Evolutionary conservation across 2,888 invertebrate genomes (phyloP).

Genomic region (Microplitis manilae): DNA sequence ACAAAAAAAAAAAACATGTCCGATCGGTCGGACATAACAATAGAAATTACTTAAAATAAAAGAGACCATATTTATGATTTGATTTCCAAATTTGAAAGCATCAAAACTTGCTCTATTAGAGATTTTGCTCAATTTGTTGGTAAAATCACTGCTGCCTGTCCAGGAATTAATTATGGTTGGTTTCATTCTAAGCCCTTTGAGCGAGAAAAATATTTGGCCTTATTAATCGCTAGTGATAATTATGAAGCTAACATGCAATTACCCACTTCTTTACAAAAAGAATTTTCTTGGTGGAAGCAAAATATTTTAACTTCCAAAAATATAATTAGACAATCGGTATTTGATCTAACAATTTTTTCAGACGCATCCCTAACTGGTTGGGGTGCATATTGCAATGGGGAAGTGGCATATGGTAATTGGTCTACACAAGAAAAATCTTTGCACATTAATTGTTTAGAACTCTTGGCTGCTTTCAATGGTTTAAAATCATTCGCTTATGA

Average conservation of each 20-base stretch:
- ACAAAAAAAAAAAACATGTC: too few species aligned
- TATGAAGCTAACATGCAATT: constrained; percentile 19
- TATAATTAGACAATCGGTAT: neutral
- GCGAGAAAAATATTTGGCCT: constrained; percentile 39
- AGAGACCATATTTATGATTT: constrained; percentile 15
- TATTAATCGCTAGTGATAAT: neutral
- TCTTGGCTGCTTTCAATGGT: constrained; percentile 23
- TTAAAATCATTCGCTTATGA: constrained; percentile 37
- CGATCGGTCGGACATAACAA: too few species aligned
- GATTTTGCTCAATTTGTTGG: constrained; percentile 49
- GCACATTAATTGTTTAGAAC: neutral
- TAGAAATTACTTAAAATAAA: constrained; percentile 30
- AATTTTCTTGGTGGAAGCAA: neutral
- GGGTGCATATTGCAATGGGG: neutral
- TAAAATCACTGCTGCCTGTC: constrained; percentile 49
- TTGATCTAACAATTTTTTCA: neutral
- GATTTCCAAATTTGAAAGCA: constrained; percentile 2
- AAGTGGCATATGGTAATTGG: neutral
- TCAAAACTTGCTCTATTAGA: constrained; percentile 45
- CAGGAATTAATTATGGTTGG: constrained; percentile 52
- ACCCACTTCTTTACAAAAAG: neutral
- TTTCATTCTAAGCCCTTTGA: constrained; percentile 45
- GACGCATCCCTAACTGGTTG: neutral
- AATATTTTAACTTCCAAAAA: neutral
- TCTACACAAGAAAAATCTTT: neutral